phyloP scores from a whole-genome alignment of 2,797 vertebrate species.

The Sebastes vulpes region DNA sequence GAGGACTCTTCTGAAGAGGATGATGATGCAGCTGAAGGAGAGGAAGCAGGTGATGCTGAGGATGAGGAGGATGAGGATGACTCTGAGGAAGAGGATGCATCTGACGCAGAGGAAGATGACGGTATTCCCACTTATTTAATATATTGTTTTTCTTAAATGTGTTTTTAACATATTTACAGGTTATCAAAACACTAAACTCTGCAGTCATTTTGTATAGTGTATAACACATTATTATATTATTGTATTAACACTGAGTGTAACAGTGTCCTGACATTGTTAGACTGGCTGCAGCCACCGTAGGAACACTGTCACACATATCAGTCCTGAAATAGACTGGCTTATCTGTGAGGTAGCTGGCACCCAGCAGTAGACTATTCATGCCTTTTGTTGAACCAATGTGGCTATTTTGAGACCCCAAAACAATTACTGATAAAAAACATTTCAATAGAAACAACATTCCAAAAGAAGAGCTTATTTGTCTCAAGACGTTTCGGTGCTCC shows the following conservation, averaged over 20 bases:
- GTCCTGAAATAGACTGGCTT: constrained; percentile 74
- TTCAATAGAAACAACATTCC: neutral
- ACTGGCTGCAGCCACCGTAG: neutral
- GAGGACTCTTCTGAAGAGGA: neutral
- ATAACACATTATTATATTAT: neutral
- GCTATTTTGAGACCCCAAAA: constrained; percentile 2
- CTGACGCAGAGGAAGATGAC: constrained; percentile 31
- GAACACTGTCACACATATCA: constrained; percentile 37
- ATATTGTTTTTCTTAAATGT: neutral
- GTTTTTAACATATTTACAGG: neutral
- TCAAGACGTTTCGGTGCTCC: neutral
- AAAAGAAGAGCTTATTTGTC: neutral
- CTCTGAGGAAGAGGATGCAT: neutral
- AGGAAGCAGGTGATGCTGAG: neutral
- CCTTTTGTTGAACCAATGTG: constrained; percentile 16
- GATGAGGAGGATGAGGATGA: neutral
- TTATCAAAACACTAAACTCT: neutral
- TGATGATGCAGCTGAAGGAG: constrained; percentile 1
- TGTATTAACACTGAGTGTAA: neutral
- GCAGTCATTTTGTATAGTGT: neutral
- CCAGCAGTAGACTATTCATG: constrained; percentile 16
- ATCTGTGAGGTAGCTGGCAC: constrained; percentile 50
- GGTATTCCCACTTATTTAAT: constrained; percentile 10
- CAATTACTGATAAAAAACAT: neutral
- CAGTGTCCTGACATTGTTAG: neutral